Percentiles rank a stretch among this genome's conserved stretches.
Conservation (phyloP, 2,113 vertebrate species). For the Oreotragus oreotragus region DNA sequence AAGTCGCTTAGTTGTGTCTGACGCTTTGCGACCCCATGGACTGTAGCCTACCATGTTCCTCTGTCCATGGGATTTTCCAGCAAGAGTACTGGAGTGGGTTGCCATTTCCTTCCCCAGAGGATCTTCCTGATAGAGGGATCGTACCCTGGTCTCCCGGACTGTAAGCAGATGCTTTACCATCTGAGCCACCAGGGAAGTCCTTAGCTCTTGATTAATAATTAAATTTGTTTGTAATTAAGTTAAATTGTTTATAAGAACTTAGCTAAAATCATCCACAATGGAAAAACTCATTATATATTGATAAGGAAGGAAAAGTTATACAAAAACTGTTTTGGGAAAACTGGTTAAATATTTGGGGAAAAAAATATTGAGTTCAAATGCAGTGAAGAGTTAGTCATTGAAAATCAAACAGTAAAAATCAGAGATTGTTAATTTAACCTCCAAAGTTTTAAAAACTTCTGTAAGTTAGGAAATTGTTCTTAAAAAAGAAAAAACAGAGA, state of each 20-base stretch:
- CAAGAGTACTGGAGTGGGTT: too few relatives aligned
- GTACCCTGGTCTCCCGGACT: fast-evolving
- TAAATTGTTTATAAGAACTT: background rate
- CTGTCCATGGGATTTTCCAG: too few relatives aligned
- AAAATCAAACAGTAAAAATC: background rate
- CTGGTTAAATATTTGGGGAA: background rate
- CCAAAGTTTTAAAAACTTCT: background rate
- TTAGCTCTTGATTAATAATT: background rate
- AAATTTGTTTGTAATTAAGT: background rate
- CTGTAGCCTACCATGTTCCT: too few relatives aligned
- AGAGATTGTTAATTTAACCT: background rate
- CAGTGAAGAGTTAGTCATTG: background rate
- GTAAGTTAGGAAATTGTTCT: background rate
- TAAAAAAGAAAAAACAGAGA: background rate
- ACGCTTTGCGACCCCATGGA: too few relatives aligned
- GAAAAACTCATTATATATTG: background rate
- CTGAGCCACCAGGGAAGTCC: too few relatives aligned
- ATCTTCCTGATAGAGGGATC: too few relatives aligned
- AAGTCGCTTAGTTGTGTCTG: too few relatives aligned
- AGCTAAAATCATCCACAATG: background rate
- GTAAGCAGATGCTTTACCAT: too few relatives aligned
- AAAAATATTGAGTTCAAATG: background rate
- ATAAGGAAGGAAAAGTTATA: background rate
- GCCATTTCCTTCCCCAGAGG: too few relatives aligned
- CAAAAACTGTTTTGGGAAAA: background rate